These are phyloP conservation scores for Ochropacha duplaris DNA, from an alignment of 2,888 invertebrate genomes.

Conservation along the genomic window DNA sequence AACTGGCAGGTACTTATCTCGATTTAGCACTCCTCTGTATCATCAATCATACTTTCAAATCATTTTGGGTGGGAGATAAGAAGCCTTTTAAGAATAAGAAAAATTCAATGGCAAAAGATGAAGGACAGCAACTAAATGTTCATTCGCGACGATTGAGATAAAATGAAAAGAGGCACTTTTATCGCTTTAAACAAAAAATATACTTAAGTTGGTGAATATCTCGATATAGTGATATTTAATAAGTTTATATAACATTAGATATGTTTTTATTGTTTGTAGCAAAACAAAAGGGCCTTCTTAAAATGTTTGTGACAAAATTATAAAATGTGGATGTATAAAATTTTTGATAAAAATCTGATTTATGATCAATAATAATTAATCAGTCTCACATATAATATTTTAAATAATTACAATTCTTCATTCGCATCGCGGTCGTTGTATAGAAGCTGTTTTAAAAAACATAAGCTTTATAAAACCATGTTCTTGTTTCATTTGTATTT, in stretches of 20 bases:
- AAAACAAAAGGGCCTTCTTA: neutral
- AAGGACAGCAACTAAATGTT: slow-evolving; percentile 25
- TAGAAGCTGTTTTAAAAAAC: slow-evolving; percentile 39
- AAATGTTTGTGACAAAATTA: too few relatives aligned
- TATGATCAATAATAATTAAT: too few relatives aligned
- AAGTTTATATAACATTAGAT: neutral
- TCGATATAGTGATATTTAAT: slow-evolving; percentile 32
- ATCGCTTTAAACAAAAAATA: slow-evolving; percentile 16
- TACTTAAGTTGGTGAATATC: slow-evolving; percentile 16
- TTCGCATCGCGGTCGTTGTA: neutral
- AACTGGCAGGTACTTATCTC: slow-evolving; percentile 45
- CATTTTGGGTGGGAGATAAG: slow-evolving; percentile 48
- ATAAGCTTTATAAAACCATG: slow-evolving; percentile 46
- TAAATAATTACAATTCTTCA: neutral
- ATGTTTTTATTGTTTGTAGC: neutral
- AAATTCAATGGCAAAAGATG: slow-evolving; percentile 47
- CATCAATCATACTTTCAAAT: slow-evolving; percentile 68
- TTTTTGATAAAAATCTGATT: too few relatives aligned
- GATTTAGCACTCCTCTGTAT: slow-evolving; percentile 45
- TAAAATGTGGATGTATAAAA: too few relatives aligned
- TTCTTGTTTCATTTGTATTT: slow-evolving; percentile 62
- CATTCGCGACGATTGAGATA: slow-evolving; percentile 40
- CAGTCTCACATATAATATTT: too few relatives aligned
- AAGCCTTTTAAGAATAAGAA: slow-evolving; percentile 48
- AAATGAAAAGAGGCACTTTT: slow-evolving; percentile 36